These are phyloP conservation scores for Dasyornis broadbenti DNA, from an alignment of 2,113 vertebrate genomes.

Conservation along the genomic window DNA sequence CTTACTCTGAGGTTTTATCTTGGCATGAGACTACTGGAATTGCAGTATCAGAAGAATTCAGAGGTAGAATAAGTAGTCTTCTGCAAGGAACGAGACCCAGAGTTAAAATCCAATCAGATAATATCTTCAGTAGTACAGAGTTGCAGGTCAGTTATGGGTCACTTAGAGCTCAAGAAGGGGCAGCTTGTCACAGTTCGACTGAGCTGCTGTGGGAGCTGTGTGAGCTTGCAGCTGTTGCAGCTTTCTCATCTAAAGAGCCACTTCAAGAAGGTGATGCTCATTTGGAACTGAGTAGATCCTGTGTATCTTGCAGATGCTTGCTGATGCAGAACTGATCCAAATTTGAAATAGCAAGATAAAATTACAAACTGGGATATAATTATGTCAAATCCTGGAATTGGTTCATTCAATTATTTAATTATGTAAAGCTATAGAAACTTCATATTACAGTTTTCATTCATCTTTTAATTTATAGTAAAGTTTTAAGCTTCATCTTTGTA, in stretches of 20 bases:
- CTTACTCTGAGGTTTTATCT: conserved; percentile 12
- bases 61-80: not conserved
- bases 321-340: not conserved
- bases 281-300: not conserved
- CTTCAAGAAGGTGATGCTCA: not conserved
- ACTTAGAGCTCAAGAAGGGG: not conserved
- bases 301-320: not conserved
- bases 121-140: not conserved
- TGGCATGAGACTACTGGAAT: not conserved
- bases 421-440: not conserved
- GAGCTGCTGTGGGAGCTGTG: not conserved
- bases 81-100: not conserved
- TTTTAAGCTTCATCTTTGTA: not conserved
- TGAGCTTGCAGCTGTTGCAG: not conserved
- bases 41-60: not conserved
- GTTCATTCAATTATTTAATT: not conserved
- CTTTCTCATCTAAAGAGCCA: not conserved
- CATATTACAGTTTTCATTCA: not conserved
- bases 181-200: not conserved
- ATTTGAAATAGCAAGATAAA: not conserved
- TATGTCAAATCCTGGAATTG: not conserved
- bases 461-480: not conserved
- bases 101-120: not conserved
- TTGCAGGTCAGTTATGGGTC: not conserved
- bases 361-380: not conserved